These are phyloP conservation scores for Brassicogethes aeneus DNA, from an alignment of 2,888 invertebrate species.

Conservation along the genomic window DNA sequence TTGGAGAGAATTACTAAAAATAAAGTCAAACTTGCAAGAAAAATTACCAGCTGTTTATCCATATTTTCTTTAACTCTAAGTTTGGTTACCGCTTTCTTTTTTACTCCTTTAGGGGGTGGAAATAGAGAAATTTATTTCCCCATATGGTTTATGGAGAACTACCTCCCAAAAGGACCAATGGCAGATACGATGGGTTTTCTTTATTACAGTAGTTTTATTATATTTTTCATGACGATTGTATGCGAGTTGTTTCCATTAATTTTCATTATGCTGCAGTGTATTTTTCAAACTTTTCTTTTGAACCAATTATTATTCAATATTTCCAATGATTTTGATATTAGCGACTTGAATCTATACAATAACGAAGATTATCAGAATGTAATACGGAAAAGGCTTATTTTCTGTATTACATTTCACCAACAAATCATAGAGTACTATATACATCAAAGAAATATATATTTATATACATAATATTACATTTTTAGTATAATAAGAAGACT, in stretches of 20 bases:
- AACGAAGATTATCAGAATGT: not conserved
- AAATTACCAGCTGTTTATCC: not conserved
- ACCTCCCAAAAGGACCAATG: too few species aligned
- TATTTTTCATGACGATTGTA: slow-evolving; percentile 12
- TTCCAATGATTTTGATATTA: not conserved
- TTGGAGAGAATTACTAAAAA: too few species aligned
- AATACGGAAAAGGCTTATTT: not conserved
- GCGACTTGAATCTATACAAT: not conserved
- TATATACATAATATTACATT: not conserved
- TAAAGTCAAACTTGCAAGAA: not conserved
- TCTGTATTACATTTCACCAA: not conserved
- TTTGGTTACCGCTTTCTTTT: not conserved
- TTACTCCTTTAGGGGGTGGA: not conserved
- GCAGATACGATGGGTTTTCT: too few species aligned
- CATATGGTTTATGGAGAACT: not conserved
- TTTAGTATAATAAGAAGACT: not conserved
- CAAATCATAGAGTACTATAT: not conserved
- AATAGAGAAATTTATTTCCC: not conserved
- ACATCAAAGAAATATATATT: not conserved
- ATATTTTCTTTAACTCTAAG: not conserved
- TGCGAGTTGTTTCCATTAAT: slow-evolving; percentile 15
- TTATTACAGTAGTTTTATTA: not conserved
- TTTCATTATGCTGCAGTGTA: slow-evolving; percentile 17
- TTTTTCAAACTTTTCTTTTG: slow-evolving; percentile 13
- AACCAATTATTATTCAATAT: slow-evolving; percentile 6